These are phyloP conservation scores for Rhysida immarginata DNA, from an alignment of 1,140 invertebrate genomes.

Conservation along the genomic window DNA sequence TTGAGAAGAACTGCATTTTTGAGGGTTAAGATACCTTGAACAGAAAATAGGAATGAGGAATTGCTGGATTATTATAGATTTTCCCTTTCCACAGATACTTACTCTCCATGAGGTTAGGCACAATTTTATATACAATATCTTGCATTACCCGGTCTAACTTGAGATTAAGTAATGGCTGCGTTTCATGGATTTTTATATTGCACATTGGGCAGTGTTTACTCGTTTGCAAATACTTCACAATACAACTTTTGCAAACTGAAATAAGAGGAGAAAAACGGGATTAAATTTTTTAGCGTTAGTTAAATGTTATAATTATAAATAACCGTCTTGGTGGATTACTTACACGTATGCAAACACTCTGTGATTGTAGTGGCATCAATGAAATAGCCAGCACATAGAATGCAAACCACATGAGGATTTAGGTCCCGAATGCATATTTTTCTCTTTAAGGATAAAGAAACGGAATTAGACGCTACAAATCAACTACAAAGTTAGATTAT, in stretches of 20 bases:
- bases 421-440: conserved; percentile 28
- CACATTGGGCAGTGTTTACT: conserved; percentile 36
- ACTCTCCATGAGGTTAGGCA: conserved; percentile 31
- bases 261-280: neutral
- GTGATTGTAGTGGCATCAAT: conserved; percentile 95
- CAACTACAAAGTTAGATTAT: too few species aligned
- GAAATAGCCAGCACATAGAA: conserved; percentile 89
- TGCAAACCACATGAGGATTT: conserved; percentile 85
- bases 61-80: too few species aligned
- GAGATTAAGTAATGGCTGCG: conserved; percentile 34
- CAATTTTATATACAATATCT: conserved; percentile 37
- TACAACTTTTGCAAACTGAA: conserved; percentile 37
- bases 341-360: conserved; percentile 93
- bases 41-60: too few species aligned
- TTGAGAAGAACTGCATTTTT: too few species aligned
- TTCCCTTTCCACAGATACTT: too few species aligned
- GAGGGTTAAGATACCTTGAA: too few species aligned
- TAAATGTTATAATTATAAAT: too few species aligned
- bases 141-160: conserved; percentile 36
- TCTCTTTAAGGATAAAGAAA: neutral
- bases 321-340: too few species aligned
- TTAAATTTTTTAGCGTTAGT: too few species aligned
- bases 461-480: too few species aligned
- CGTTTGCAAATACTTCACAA: conserved; percentile 36
- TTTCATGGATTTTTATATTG: conserved; percentile 35